Base-by-base conservation (phyloP, 1,140 invertebrate species). In the Drosophila lacteicornis region DNA sequence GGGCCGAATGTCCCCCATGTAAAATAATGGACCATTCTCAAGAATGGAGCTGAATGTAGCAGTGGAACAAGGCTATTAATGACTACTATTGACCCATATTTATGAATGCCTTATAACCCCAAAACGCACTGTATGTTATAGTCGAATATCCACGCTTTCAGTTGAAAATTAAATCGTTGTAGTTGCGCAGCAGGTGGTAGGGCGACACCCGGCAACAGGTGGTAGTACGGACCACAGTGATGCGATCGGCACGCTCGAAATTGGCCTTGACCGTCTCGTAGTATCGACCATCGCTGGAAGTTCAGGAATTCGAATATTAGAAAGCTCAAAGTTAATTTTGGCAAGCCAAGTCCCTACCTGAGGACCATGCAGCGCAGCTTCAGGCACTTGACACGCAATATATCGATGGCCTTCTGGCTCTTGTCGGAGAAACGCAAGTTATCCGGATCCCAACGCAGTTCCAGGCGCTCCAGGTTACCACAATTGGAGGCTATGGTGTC, bases 251-350 rank as follows among this genome's bases (percentile, higher is more conserved):
- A 83, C 99, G 95, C 93, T 99, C 99, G 92, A 99, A 99, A 93
- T 99, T 99, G 0, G 99, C 99, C 93, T 99, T 99, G 13, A 99
- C 98, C 75, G 99, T 97, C 94, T 99, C 99, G 91, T 99, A 99
- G 93, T 99, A 99, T 61, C 99, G 97, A 4, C 99, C 99, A 93
- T 99, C 99, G 92, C 98, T 99, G 47, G 9, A n/a, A 55, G 11
- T 2, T 8, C 13, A 27, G 3, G 1, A 40, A 4, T 19, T 8
- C 15, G 0, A 19, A 19, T 36, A 36, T 36, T 36, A 36, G 8
- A 27, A 5, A 17, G 11, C 27, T 2, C 9, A 33, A n/a, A 58
- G 2, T 15, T 33, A 4, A 12, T 13, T n/a, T 9, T 6, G 56
- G 5, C 22, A 47, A 38, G 43, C 2, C 36, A 12, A 66, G 87